Evolutionary conservation across 2,888 invertebrate genomes (phyloP), one percentile per base, ranked within the genome.

Genomic region (Penaeus monodon): DNA sequence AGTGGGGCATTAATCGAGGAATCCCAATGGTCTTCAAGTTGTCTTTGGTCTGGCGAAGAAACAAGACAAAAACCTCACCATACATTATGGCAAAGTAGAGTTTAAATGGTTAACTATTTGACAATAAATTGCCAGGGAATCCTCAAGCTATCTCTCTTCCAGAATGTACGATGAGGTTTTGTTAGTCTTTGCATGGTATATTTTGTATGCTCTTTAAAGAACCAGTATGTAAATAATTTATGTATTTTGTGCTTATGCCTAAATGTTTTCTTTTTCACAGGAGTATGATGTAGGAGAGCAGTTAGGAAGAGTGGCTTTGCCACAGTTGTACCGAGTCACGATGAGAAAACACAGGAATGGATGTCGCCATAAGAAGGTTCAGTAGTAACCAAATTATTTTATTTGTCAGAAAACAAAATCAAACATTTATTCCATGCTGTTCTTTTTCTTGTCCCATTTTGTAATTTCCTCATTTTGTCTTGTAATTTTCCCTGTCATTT

Each of bases 291-390:
- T 90, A 12, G 81, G 85, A 8, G 73, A 86, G 29, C 84, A 85
- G 29, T 81, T 90, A 44, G 90, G 90, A 20, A 88, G 78, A 70
- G 90, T 68, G 90, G 90, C 20, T 90, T 90, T 89, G 90, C 89
- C 57, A 85, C 88, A 29, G 90, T n/a, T 90, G 12, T 89, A 84
- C 80, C 78, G 70, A 29, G 90, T n/a, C 89, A 38, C 85, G 38
- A 73, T 89, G 89, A 66, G 79, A 63, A n/a, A 84, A 84, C 64
- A 88, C 89, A 20, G 89, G 89, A 20, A 73, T 29, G 66, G 77
- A 84, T 24, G 90, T 90, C 24, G 90, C 90, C 2, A 89, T 90
- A 90, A 90, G 63, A 89, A 88, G 84, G 90, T 89, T 2, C 27
- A 80, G 20, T 80, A 27, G 8, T 7, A 63, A 63, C 24, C 24